Base-by-base conservation (phyloP, 2,888 invertebrate species). In the Drosophila subsilvestris region DNA sequence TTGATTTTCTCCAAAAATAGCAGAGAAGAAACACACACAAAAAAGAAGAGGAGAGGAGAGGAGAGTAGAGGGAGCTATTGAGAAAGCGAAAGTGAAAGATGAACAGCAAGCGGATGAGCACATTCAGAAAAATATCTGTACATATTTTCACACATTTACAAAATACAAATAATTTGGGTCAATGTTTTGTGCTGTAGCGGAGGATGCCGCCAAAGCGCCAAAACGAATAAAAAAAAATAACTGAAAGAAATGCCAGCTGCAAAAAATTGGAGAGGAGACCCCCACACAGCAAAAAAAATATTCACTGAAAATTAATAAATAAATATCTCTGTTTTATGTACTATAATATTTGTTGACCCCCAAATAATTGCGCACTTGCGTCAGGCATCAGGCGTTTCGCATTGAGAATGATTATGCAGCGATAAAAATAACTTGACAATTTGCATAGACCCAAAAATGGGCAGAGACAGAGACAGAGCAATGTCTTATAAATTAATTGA, bases 331-430 rank as follows among this genome's bases (percentile, higher is more conserved):
- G 3, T 47, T 44, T 57, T 55, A 49, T 60, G 42, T 37, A 37
- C 37, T 60, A 72, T 58, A 74, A 66, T 66, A 75, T 76, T 76
- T 75, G 37, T 54, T 17, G 10, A 29, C 45, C 42, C 51, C 32
- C 18, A 86, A 84, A 86, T 84, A 75, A 80, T 80, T 87, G 71
- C 63, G 70, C 69, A 63, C 37, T 79, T 79, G 68, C 86, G 78
- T 78, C 83, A 88, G 74, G 66, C 86, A 76, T 78, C 80, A 82
- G 71, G 27, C 47, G n/a, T 37, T 54, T 27, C 2, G 32, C 43
- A 51, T 42, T 27, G 27, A 27, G 37, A 59, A 60, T 56, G 29
- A 58, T 51, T 63, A 48, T 47, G 48, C 37, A 45, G 29, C 50
- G 61, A 69, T 80, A 66, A 71, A 83, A 88, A 88, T 73, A 73